Evolutionary conservation across 2,888 invertebrate genomes (phyloP), one percentile per base, ranked within the genome.

Genomic region (Campoplex capitator): DNA sequence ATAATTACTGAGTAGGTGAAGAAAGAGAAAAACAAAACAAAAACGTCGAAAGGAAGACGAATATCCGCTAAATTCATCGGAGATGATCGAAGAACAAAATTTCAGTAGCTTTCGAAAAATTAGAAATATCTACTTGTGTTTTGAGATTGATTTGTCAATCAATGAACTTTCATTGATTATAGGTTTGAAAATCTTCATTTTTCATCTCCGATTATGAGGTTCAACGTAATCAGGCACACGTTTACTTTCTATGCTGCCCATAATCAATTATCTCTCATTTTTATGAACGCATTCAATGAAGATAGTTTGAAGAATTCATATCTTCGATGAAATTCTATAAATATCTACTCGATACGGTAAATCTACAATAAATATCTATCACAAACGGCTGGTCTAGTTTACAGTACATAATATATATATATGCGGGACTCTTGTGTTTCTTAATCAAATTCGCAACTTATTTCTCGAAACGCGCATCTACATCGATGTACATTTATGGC

Each of bases 311-410:
- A 76, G 58, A 58, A 71, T 67, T 23, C 18, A 84, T 88, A 81
- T 78, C 81, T 75, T 78, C 58, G 81, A 86, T 51, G 58, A 76
- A 88, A 83, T 83, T 77, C 77, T 86, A 90, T 91, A 91, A 92
- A 91, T 91, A 92, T 90, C 85, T 90, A 90, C 89, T 88, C 89
- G 90, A 87, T 81, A 90, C 84, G 89, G 89, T 92, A 92, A 91
- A 88, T 86, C 92, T 93, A 93, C 86, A 93, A 94, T 93, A 94
- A 93, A 93, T 94, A 94, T 92, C 93, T 94, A 94, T 94, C 94
- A 94, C 94, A 94, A 93, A 93, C 92, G 90, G 91, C 92, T 92
- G 91, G 89, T 93, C 90, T 92, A 91, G 79, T 88, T 88, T 86
- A 82, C 73, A 38, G 83, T 84, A 73, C 45, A 74, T 86, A 71